Conservation (phyloP, 2,113 vertebrate genomes). For the Amazona vittata region DNA sequence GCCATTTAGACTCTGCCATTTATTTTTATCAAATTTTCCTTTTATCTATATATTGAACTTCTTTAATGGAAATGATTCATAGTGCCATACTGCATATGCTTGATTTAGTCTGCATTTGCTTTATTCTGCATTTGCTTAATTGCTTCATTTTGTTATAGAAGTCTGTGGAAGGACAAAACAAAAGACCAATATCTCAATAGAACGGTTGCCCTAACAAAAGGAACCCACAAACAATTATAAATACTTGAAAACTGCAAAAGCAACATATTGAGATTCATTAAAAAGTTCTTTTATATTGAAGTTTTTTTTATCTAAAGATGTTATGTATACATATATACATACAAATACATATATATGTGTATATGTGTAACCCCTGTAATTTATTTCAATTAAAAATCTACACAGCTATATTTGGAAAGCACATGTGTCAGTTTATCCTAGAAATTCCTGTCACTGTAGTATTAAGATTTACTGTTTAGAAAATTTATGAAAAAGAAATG, state of each 20-base stretch:
- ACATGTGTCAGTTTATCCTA: background rate
- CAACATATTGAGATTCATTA: background rate
- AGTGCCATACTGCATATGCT: background rate
- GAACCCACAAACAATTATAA: background rate
- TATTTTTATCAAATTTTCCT: slow-evolving; percentile 45
- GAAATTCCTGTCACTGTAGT: background rate
- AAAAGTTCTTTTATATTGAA: background rate
- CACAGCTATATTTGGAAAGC: background rate
- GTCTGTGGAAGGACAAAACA: slow-evolving; percentile 21
- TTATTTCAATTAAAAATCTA: background rate
- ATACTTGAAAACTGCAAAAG: slow-evolving; percentile 37
- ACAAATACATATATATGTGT: background rate
- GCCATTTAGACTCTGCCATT: background rate
- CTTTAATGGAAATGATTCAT: slow-evolving; percentile 49
- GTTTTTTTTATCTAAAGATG: background rate
- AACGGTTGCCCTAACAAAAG: background rate
- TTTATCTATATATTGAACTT: slow-evolving; percentile 50
- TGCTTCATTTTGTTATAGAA: slow-evolving; percentile 41
- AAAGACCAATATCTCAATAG: slow-evolving; percentile 37
- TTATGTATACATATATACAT: background rate
- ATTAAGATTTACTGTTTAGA: slow-evolving; percentile 7
- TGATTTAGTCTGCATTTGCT: slow-evolving; percentile 68
- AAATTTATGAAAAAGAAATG: slow-evolving; percentile 36
- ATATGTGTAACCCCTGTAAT: background rate
- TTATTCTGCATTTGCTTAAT: slow-evolving; percentile 63